A percentile compares a stretch with the other conserved stretches of the same genome.
Evolutionary conservation across 2,888 invertebrate genomes (phyloP).

Genomic region (Yponomeuta evonymella): DNA sequence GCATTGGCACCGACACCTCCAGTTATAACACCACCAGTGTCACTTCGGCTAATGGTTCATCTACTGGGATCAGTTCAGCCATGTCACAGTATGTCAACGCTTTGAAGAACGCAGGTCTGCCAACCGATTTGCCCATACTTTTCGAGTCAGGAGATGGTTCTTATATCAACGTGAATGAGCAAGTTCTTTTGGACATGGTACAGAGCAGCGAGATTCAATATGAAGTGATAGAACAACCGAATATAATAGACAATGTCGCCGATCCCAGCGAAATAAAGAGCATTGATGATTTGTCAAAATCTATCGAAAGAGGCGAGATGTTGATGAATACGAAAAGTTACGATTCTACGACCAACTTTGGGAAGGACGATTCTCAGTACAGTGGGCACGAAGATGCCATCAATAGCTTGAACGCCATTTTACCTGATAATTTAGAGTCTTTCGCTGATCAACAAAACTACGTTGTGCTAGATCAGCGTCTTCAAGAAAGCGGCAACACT

Average conservation of each 20-base stretch:
- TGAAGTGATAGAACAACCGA: constrained; percentile 71
- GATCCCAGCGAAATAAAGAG: constrained; percentile 71
- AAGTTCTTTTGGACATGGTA: constrained; percentile 75
- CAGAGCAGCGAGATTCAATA: constrained; percentile 72
- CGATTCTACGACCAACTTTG: constrained; percentile 37
- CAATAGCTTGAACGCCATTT: constrained; percentile 56
- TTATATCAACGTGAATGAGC: constrained; percentile 79
- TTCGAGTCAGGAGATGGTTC: constrained; percentile 80
- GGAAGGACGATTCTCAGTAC: constrained; percentile 45
- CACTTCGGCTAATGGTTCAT: constrained; percentile 38
- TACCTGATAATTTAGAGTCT: constrained; percentile 63
- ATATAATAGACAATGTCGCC: constrained; percentile 67
- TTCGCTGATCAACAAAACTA: constrained; percentile 63
- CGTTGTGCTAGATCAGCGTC: constrained; percentile 52
- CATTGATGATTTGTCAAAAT: constrained; percentile 68
- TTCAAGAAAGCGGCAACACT: constrained; percentile 46
- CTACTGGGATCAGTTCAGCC: constrained; percentile 48
- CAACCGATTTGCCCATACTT: constrained; percentile 73
- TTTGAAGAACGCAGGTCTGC: constrained; percentile 62
- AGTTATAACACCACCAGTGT: constrained; percentile 45
- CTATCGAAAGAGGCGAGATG: constrained; percentile 66
- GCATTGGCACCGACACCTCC: constrained; percentile 47
- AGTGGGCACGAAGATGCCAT: constrained; percentile 55
- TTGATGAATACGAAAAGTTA: constrained; percentile 51
- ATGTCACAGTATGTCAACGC: constrained; percentile 72